These are phyloP conservation scores for Rhinoraja longicauda DNA, from an alignment of 2,797 vertebrate genomes.

Conservation along the genomic window DNA sequence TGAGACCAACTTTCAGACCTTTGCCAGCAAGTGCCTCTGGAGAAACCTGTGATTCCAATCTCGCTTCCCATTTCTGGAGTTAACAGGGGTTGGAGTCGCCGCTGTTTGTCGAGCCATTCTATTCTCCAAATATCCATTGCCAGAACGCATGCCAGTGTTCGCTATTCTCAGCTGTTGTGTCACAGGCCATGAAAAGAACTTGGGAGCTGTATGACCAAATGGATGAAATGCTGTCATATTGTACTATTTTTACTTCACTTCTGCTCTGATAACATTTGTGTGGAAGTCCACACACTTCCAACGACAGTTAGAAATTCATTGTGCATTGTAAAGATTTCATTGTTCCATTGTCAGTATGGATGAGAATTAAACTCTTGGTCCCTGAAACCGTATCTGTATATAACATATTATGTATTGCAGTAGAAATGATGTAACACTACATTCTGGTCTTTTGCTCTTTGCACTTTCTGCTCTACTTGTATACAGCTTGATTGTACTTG, in stretches of 20 bases:
- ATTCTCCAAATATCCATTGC: neutral
- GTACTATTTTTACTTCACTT: neutral
- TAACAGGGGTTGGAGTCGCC: neutral
- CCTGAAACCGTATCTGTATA: too few relatives aligned
- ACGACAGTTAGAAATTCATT: neutral
- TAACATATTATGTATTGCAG: too few relatives aligned
- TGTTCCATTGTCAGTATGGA: too few relatives aligned
- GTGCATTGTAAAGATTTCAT: too few relatives aligned
- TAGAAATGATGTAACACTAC: too few relatives aligned
- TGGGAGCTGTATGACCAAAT: neutral
- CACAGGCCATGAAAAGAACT: conserved; percentile 20
- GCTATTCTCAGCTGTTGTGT: conserved; percentile 17
- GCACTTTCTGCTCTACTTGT: too few relatives aligned
- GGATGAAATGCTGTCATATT: neutral
- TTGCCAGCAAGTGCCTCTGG: neutral
- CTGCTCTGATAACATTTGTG: neutral
- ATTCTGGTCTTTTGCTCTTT: too few relatives aligned
- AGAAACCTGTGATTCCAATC: neutral
- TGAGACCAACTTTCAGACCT: neutral
- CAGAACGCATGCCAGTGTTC: neutral
- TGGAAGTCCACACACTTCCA: neutral
- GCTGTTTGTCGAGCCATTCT: neutral
- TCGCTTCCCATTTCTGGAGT: neutral
- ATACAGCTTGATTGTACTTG: too few relatives aligned
- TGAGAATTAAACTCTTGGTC: too few relatives aligned